Base-by-base conservation (phyloP, 2,888 invertebrate genomes). In the Drosophila differens region DNA sequence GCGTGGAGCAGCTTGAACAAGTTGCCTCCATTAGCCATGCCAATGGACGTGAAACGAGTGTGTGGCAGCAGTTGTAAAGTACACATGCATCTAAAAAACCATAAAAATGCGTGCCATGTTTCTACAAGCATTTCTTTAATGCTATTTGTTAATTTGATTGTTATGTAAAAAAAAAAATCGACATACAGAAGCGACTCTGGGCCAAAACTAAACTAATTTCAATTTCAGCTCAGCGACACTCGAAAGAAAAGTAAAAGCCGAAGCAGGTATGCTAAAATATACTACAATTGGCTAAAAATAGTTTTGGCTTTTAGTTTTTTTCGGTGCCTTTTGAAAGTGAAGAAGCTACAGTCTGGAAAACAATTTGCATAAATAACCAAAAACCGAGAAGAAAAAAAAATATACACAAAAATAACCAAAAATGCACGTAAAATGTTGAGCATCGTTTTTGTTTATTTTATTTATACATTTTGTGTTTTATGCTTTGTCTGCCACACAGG, bases 1-100 rank as follows among this genome's bases (percentile, higher is more conserved):
- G 41, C 73, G 37, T 44, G 39, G 63, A 33, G 37, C 71, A 44
- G 49, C 72, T 33, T 59, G 32, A 14, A 53, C 51, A 67, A 22
- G 16, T 37, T 53, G 39, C 41, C 25, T 33, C 47, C 63, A 74
- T 74, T 70, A 69, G 74, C 72, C 83, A 82, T 82, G 89, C 86
- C 86, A 86, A 87, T 82, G 84, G 82, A 86, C 87, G 89, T 84
- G 79, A 86, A 89, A 89, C 77, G n/a, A 55, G 37, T 25, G 86
- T 69, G 41, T 57, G 63, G 35, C 53, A 41, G 54, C 39, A 52
- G 70, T 70, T 49, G 49, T 44, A 62, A 52, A 55, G 59, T 63
- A 41, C 61, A 37, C 54, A 41, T 28, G 68, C 58, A 71, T 58
- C 60, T 51, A 33, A 47, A 47, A 16, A 25, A 39, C 63, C 57